Conservation (phyloP, 2,113 vertebrate genomes). For the Cathartes aura region DNA sequence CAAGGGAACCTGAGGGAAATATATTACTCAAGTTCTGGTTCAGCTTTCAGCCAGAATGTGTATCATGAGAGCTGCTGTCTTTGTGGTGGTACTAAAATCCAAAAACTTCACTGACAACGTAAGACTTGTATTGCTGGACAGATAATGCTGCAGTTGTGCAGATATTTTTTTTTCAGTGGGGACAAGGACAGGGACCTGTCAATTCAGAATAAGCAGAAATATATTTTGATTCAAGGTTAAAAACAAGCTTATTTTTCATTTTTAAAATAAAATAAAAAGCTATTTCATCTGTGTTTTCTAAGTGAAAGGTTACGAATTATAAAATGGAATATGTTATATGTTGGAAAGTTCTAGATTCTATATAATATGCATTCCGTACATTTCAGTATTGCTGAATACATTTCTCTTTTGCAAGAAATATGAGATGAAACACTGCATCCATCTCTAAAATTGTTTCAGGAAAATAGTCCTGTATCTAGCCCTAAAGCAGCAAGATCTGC, state of each 20-base stretch:
- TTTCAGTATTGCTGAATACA: not conserved
- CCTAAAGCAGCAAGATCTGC: not conserved
- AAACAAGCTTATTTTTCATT: not conserved
- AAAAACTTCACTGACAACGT: not conserved
- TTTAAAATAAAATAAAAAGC: not conserved
- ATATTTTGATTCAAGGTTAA: not conserved
- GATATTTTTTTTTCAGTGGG: not conserved
- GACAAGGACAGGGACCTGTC: not conserved
- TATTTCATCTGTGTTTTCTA: not conserved
- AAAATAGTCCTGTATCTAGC: not conserved
- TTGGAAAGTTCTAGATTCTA: not conserved
- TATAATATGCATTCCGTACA: accelerated
- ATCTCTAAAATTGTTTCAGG: not conserved
- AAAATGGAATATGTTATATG: not conserved
- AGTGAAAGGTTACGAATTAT: not conserved
- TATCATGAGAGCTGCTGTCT: not conserved
- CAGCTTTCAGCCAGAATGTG: not conserved
- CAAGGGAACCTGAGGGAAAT: not conserved
- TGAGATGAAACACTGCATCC: not conserved
- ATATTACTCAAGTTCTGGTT: not conserved
- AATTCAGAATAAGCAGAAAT: not conserved
- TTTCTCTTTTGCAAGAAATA: not conserved
- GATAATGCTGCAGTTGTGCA: not conserved
- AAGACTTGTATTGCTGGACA: not conserved
- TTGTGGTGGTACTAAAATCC: not conserved